These are phyloP conservation scores for Eriocheir sinensis DNA, from an alignment of 1,140 invertebrate species.

Conservation along the genomic window DNA sequence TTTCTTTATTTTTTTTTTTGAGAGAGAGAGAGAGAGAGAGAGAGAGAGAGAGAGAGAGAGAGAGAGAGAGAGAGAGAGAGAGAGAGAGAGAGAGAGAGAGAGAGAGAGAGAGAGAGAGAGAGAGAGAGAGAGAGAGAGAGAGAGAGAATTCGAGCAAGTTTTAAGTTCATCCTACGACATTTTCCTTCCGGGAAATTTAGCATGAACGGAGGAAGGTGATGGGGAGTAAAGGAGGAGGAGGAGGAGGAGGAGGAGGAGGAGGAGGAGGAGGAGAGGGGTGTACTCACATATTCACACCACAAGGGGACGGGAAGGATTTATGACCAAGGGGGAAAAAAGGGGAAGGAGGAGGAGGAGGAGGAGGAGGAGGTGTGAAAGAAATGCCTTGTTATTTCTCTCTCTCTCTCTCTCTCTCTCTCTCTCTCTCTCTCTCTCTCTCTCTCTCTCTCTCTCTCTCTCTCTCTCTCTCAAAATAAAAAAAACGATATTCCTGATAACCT, in stretches of 20 bases:
- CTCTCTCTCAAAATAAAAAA: too few species aligned
- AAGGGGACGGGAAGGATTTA: background rate
- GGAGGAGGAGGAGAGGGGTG: background rate
- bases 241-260: background rate
- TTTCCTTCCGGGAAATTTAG: slow-evolving; percentile 1
- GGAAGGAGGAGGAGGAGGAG: background rate
- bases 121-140: background rate
- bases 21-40: too few species aligned
- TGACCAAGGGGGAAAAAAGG: background rate
- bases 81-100: background rate
- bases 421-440: slow-evolving; percentile 45
- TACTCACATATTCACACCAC: slow-evolving; percentile 1
- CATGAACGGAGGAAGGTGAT: background rate
- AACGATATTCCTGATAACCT: background rate
- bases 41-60: too few species aligned
- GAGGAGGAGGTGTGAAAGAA: background rate
- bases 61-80: too few species aligned
- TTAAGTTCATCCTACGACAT: background rate
- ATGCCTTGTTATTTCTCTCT: too few species aligned
- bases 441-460: background rate
- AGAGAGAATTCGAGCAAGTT: background rate
- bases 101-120: background rate
- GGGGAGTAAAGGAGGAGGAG: background rate
- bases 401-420: slow-evolving; percentile 18
- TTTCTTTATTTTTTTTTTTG: too few species aligned